phyloP scores from a whole-genome alignment of 2,888 invertebrate species.

The Odontomyia ornata region DNA sequence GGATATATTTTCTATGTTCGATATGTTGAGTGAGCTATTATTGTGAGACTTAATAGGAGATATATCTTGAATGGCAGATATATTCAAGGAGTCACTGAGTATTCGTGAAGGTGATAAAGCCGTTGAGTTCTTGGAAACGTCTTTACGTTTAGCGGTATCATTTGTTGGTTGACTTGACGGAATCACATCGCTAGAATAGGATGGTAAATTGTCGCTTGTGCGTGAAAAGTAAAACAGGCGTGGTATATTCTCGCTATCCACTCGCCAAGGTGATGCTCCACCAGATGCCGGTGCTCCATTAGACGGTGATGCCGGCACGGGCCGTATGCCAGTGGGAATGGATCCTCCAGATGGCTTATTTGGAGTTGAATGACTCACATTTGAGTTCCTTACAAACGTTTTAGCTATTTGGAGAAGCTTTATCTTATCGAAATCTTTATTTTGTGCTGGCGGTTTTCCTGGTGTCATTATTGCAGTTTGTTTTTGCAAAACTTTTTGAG shows the following conservation, averaged over 20 bases:
- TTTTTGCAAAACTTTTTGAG: conserved; percentile 56
- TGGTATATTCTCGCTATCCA: conserved; percentile 56
- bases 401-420: conserved; percentile 55
- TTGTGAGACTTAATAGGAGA: conserved; percentile 8
- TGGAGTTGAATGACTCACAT: conserved; percentile 55
- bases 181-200: conserved; percentile 60
- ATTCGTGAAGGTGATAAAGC: not conserved
- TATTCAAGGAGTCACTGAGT: not conserved
- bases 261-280: conserved; percentile 60
- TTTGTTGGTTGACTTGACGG: conserved; percentile 52
- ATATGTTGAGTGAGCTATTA: conserved; percentile 15
- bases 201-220: conserved; percentile 58
- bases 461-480: conserved; percentile 52
- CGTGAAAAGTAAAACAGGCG: conserved; percentile 57
- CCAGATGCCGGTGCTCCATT: conserved; percentile 20
- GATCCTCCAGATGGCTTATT: conserved; percentile 46
- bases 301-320: not conserved
- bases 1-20: conserved; percentile 46
- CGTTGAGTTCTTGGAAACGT: conserved; percentile 53
- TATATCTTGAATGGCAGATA: conserved; percentile 39
- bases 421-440: not conserved
- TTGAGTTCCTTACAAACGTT: conserved; percentile 53
- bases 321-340: not conserved
- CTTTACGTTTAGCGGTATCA: conserved; percentile 47
- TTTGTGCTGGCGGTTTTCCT: conserved; percentile 42